Base-by-base conservation (phyloP, 2,797 vertebrate species). In the Agapornis canus region DNA sequence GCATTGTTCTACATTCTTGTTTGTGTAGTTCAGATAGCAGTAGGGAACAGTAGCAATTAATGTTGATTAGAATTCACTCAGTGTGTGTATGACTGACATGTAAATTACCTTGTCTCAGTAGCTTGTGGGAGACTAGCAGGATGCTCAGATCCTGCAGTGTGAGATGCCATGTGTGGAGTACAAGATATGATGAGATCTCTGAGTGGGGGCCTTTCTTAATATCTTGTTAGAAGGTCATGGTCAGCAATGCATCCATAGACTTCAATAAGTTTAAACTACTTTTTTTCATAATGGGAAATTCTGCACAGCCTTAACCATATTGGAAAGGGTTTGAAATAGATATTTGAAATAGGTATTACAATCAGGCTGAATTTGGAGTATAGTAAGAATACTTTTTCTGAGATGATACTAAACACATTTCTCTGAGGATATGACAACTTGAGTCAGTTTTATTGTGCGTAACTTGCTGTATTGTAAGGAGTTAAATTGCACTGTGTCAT, bases 71-170 rank as follows among this genome's bases (percentile, higher is more conserved):
- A 72, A 35, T 68, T 65, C 18, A 4, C 6, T 6, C 20, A 0
- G 9, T 37, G 37, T 59, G 42, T 35, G 9, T 71, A 2, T 29
- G 35, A 18, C n/a, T 76, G 51, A 17, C 13, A 6, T 8, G 0
- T 4, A 29, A 61, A 32, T 68, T 37, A 4, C 18, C 12, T 60
- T 37, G 45, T 52, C 42, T 40, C 25, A 7, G 37, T 26, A 43
- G 43, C 13, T 16, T 1, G 1, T 54, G 72, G 10, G 43, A 77
- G 32, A 54, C 22, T 4, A 56, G 40, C 32, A 48, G 51, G 42
- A 6, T 11, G 4, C 12, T 25, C 0, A 0, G 22, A 54, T 32
- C 52, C 22, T 56, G 37, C 2, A 4, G 40, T 35, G 13, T 3
- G 25, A 72, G 35, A 25, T 37, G 25, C 59, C 3, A 1, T 11